Evolutionary conservation across 2,113 vertebrate species (phyloP).

Genomic region (Camelus dromedarius): DNA sequence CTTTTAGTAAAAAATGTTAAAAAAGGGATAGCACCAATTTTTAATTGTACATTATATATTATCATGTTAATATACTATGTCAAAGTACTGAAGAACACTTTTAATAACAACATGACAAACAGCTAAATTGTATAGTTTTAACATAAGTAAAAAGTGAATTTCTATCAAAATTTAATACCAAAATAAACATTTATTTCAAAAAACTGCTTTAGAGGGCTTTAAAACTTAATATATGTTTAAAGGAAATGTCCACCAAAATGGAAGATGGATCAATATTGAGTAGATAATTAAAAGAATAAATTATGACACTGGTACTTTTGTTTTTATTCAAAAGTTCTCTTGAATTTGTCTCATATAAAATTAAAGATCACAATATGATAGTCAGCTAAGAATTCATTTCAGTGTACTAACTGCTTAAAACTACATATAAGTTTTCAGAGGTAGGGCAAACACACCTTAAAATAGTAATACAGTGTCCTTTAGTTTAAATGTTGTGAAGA

Average conservation of each 20-base stretch:
- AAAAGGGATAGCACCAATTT: not conserved
- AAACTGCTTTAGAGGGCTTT: not conserved
- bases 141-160: not conserved
- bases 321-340: constrained; percentile 56
- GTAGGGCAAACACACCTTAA: constrained; percentile 62
- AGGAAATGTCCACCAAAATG: constrained; percentile 51
- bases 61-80: constrained; percentile 51
- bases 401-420: constrained; percentile 45
- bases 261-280: constrained; percentile 46
- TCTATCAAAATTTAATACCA: constrained; percentile 20
- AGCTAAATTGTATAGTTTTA: constrained; percentile 49
- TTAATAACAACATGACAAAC: constrained; percentile 37
- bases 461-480: constrained; percentile 45
- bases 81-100: constrained; percentile 34
- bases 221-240: constrained; percentile 30
- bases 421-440: constrained; percentile 53
- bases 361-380: constrained; percentile 52
- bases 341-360: constrained; percentile 43
- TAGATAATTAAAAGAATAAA: constrained; percentile 39
- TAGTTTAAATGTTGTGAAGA: constrained; percentile 47
- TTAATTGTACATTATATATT: constrained; percentile 55
- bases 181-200: constrained; percentile 44
- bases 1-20: constrained; percentile 13
- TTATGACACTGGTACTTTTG: constrained; percentile 50
- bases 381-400: constrained; percentile 55